Conservation (phyloP, 2,888 invertebrate species). For the Aporophyla nigra region DNA sequence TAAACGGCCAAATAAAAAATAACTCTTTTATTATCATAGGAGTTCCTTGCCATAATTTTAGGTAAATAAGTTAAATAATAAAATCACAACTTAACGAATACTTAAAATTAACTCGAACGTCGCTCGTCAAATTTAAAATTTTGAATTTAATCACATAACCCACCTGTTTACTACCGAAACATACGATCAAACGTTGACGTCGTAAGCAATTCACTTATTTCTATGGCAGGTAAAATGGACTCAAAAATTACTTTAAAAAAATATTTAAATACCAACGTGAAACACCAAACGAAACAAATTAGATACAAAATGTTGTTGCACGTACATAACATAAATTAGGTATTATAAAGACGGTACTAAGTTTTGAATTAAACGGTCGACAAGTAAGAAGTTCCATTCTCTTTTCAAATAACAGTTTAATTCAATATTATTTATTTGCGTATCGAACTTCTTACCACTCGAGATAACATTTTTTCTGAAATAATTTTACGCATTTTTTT, state of each 20-base stretch:
- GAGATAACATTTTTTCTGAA: conserved; percentile 43
- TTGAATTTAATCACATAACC: conserved; percentile 76
- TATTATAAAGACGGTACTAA: conserved; percentile 55
- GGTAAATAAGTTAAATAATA: conserved; percentile 90
- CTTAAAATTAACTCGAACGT: conserved; percentile 89
- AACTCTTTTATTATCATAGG: conserved; percentile 89
- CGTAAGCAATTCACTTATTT: conserved; percentile 85
- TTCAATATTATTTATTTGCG: conserved; percentile 29
- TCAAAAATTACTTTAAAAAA: conserved; percentile 86
- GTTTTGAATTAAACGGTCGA: conserved; percentile 42
- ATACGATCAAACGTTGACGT: conserved; percentile 76
- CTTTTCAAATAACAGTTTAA: conserved; percentile 43
- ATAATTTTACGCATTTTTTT: conserved; percentile 55
- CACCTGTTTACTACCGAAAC: conserved; percentile 57
- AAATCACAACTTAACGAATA: conserved; percentile 90
- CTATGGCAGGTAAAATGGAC: conserved; percentile 89
- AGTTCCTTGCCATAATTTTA: conserved; percentile 90
- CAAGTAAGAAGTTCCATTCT: conserved; percentile 47
- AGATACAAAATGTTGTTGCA: conserved; percentile 74
- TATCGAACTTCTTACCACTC: conserved; percentile 61
- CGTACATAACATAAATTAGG: conserved; percentile 58
- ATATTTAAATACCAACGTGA: conserved; percentile 81
- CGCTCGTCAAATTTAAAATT: conserved; percentile 79
- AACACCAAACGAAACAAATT: conserved; percentile 81
- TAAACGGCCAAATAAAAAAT: conserved; percentile 76